phyloP scores from a whole-genome alignment of 1,140 invertebrate genomes.

The Lanistes nyassanus region DNA sequence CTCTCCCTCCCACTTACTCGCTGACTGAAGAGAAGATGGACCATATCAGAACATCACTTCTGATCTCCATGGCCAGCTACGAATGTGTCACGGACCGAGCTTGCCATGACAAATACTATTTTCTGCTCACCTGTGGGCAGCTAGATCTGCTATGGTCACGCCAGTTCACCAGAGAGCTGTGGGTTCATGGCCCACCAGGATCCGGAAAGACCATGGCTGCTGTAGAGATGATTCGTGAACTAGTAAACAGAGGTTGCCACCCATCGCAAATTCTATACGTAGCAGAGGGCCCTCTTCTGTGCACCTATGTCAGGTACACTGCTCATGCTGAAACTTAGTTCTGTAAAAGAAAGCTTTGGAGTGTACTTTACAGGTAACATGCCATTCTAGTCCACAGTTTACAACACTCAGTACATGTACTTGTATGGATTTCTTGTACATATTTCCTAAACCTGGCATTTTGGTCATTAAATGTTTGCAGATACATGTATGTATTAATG shows the following conservation, averaged over 20 bases:
- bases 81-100: background rate
- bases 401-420: background rate
- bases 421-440: too few species aligned
- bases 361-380: background rate
- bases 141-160: constrained; percentile 53
- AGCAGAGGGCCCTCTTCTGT: constrained; percentile 53
- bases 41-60: constrained; percentile 36
- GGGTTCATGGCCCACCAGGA: constrained; percentile 56
- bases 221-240: constrained; percentile 50
- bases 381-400: background rate
- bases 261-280: constrained; percentile 45
- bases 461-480: background rate
- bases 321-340: background rate
- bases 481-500: background rate
- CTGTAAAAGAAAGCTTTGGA: background rate
- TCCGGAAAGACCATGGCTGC: constrained; percentile 55
- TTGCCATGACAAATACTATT: constrained; percentile 37
- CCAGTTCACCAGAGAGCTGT: constrained; percentile 55
- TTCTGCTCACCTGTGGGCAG: constrained; percentile 56
- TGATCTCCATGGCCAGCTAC: constrained; percentile 49
- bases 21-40: constrained; percentile 39
- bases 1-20: constrained; percentile 49
- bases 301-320: constrained; percentile 50
- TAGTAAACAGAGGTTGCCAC: constrained; percentile 40
- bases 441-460: too few species aligned